Evolutionary conservation across 2,797 vertebrate genomes (phyloP).

Genomic region (Melanotaenia pygmaea): DNA sequence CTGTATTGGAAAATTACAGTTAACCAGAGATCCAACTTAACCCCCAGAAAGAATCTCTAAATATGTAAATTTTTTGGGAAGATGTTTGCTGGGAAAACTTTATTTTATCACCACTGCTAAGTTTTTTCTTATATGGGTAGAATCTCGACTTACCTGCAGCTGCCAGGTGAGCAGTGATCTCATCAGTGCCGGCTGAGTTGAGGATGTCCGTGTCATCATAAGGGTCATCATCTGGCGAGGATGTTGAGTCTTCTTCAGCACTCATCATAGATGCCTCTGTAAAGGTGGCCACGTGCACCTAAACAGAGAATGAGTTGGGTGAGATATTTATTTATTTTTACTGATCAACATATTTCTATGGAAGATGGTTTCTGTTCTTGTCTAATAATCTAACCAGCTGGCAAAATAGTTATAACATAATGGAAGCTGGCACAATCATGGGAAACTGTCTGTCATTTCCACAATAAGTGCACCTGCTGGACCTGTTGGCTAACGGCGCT

Average conservation of each 20-base stretch:
- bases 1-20: not conserved
- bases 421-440: not conserved
- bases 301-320: constrained; percentile 11
- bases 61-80: not conserved
- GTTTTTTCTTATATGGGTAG: not conserved
- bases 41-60: not conserved
- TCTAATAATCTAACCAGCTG: not conserved
- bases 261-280: constrained; percentile 95
- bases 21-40: not conserved
- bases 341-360: not conserved
- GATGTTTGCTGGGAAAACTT: not conserved
- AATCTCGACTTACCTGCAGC: constrained; percentile 87
- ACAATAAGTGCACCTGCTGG: constrained; percentile 83
- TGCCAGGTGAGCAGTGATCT: constrained; percentile 96
- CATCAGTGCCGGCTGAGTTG: constrained; percentile 94
- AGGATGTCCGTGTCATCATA: constrained; percentile 98
- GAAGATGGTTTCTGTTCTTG: not conserved
- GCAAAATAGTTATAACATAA: not conserved
- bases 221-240: constrained; percentile 94
- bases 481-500: constrained; percentile 93
- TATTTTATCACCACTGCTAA: not conserved
- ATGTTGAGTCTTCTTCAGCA: constrained; percentile 95
- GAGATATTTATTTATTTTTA: not conserved
- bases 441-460: not conserved
- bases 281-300: constrained; percentile 96